Evolutionary conservation across 2,113 vertebrate species (phyloP).

Genomic region (Pseudopipra pipra): DNA sequence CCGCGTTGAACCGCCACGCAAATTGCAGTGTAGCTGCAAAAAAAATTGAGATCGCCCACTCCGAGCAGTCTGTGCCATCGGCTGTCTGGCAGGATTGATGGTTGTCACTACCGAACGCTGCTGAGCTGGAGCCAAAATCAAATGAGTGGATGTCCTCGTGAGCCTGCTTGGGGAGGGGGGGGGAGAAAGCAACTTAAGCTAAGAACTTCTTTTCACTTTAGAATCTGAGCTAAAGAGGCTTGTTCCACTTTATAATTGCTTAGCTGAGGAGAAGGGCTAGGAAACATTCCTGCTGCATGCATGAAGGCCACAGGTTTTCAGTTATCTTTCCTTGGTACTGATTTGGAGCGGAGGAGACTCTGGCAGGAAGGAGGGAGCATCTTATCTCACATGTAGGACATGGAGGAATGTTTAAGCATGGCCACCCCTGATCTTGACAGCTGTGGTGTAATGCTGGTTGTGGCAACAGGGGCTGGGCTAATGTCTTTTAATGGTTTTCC

Average conservation of each 20-base stretch:
- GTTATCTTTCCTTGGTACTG: not conserved
- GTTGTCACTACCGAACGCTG: conserved; percentile 48
- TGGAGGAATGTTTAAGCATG: not conserved
- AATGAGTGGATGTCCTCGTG: conserved; percentile 56
- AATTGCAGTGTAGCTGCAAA: conserved; percentile 25
- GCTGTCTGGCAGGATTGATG: conserved; percentile 64
- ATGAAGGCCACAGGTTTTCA: not conserved
- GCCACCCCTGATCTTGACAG: not conserved
- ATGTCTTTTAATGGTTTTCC: not conserved
- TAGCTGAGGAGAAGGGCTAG: not conserved
- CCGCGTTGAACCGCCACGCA: not conserved
- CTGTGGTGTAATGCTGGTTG: not conserved
- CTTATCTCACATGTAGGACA: not conserved
- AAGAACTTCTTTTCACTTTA: conserved; percentile 40
- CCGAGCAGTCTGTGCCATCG: conserved; percentile 47
- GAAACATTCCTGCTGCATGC: not conserved
- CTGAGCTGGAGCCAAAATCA: conserved; percentile 49
- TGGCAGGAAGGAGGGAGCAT: not conserved
- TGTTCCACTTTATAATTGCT: conserved; percentile 6
- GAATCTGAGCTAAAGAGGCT: conserved; percentile 6
- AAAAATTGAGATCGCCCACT: conserved; percentile 46
- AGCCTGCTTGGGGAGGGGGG: not conserved
- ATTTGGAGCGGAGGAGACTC: not conserved
- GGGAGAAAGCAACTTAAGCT: not conserved
- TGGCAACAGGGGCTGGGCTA: not conserved